Evolutionary conservation across 53 echinoderm and acorn worm species (phyloP).

Genomic region (Antedon mediterranea): DNA sequence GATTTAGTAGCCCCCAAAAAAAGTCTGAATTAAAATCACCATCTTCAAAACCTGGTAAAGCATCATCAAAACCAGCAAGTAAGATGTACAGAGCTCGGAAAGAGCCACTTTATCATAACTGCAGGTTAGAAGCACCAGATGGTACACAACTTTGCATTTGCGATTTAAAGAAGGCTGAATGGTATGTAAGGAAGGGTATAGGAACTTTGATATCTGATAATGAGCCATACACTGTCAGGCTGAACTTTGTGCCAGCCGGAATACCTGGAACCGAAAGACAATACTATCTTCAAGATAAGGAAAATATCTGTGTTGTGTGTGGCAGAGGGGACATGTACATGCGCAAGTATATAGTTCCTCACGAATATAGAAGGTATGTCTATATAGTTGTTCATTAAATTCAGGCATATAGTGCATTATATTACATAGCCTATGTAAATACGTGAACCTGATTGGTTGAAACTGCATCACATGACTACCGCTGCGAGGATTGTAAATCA

Average conservation of each 20-base stretch:
- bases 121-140: slow-evolving; percentile 56
- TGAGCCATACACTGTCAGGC: slow-evolving; percentile 40
- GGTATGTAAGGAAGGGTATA: slow-evolving; percentile 74
- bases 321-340: slow-evolving; percentile 75
- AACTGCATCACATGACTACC: too few relatives aligned
- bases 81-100: slow-evolving; percentile 50
- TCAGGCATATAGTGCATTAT: too few relatives aligned
- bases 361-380: slow-evolving; percentile 82
- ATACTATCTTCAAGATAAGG: slow-evolving; percentile 72
- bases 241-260: slow-evolving; percentile 80
- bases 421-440: too few relatives aligned
- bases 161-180: slow-evolving; percentile 66
- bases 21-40: background rate
- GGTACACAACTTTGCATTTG: slow-evolving; percentile 60
- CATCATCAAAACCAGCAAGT: slow-evolving; percentile 9
- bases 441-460: too few relatives aligned
- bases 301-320: slow-evolving; percentile 75
- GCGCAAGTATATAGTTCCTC: slow-evolving; percentile 83
- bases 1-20: background rate
- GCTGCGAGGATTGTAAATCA: too few relatives aligned
- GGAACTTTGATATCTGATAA: slow-evolving; percentile 44
- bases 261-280: slow-evolving; percentile 61
- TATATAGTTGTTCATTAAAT: too few relatives aligned
- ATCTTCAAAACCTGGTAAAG: background rate
- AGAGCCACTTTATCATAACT: slow-evolving; percentile 77